Base-by-base conservation (phyloP, 2,888 invertebrate species). In the Calliopum simillimum region DNA sequence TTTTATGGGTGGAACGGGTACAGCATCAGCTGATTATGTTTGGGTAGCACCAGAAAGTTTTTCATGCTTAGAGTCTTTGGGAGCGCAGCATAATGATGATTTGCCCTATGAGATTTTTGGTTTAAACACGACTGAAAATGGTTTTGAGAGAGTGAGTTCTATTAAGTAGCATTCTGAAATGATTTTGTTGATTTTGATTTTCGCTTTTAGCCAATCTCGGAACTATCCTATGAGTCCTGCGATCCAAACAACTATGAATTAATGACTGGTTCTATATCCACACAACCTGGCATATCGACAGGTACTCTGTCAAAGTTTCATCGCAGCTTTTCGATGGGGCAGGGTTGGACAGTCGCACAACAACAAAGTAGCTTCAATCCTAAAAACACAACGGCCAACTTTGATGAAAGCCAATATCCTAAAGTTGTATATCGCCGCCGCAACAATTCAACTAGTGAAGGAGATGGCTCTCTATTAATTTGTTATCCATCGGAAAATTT, bases 401-500 rank as follows among this genome's bases (percentile, higher is more conserved):
- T 74, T 55, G 81, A 81, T 25, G 79, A 80, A 67, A 68, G 70
- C 12, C 78, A 76, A 51, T 77, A 78, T 63, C 81, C 82, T 1
- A 85, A 85, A 71, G 87, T 86, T 6, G 83, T 86, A 0, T 88
- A 90, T 84, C 87, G 92, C 16, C 89, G 91, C 73, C 86, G 92
- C 49, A 92, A 92, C 78, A 93, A 92, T 82, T 92, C 90, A 81
- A 92, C 90, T 80, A 91, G 91, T 74, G 93, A 93, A 68, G 79
- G 84, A 67, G 86, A 85, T 56, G 86, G 86, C 2, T 85, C 86
- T 0, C 74, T 86, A 43, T 76, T 97, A 8, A 88, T 98, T 0
- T 94, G 96, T 71, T 94, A 96, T 84, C 97, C 97, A 2, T 97
- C 97, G 53, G 91, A 93, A 23, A 94, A 95, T 25, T 89, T 98